Evolutionary conservation across 2,888 invertebrate species (phyloP), one percentile per base, ranked within the genome.

Genomic region (Caenorhabditis sulstoni): DNA sequence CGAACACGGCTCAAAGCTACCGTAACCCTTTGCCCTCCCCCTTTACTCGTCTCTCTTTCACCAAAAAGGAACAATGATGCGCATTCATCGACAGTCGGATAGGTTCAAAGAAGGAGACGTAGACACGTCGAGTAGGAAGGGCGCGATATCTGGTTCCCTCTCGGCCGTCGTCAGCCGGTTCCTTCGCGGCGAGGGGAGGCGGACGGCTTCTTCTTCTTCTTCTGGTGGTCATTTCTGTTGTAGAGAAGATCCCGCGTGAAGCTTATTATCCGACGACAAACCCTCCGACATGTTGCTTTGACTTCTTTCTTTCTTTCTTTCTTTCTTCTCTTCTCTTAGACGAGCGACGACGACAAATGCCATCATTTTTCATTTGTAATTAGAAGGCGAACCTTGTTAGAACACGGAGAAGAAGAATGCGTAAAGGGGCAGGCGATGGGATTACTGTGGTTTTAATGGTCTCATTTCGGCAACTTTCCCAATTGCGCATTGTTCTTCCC

Each of bases 221-320:
- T 1, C 22, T 12, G 20, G 49, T 49, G 18, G 49, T 20, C 20
- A 49, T 1, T 49, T 47, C 18, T n/a, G 7, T 3, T 18, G 18
- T 47, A 4, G 9, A 22, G 53, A 16, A 35, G 9, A 35, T 3
- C n/a, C 8, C 16, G 39, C 9, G 16, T 18, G 29, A 23, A 55
- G 61, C 70, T 61, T 62, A 55, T 55, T 55, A 71, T 55, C 70
- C 68, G 58, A 49, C 58, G 23, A 23, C 44, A 57, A 45, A 18
- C 37, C 16, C 44, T 52, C 52, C 61, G n/a, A n/a, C n/a, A 53
- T 70, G 70, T 59, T 68, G 68, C 68, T 59, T 67, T 49, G 57
- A 58, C 67, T 67, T 67, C 55, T 66, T 59, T 67, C 55, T 55
- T 55, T 57, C 57, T 67, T 44, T 66, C 44, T 8, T 35, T 35